Conservation (phyloP, 2,888 invertebrate species). For the Galerucella nymphaeae region DNA sequence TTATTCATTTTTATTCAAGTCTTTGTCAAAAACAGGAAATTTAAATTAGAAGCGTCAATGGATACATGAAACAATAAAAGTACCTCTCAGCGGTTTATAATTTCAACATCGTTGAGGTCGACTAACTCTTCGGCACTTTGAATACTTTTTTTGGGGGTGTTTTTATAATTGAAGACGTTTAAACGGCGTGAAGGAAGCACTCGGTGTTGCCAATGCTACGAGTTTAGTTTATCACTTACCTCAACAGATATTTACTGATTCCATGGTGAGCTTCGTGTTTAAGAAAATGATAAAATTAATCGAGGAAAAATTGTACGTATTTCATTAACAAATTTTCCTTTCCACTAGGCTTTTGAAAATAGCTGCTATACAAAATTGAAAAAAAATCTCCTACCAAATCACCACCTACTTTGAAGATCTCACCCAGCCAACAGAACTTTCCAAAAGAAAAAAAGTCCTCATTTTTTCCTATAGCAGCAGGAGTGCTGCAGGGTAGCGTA, state of each 20-base stretch:
- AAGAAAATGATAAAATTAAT: no score
- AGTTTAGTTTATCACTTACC: not conserved
- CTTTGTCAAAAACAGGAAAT: constrained; percentile 7
- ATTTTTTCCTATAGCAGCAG: no score
- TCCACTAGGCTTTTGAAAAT: no score
- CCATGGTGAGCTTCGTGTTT: no score
- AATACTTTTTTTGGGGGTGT: constrained; percentile 20
- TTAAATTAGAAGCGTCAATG: constrained; percentile 17
- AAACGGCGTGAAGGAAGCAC: constrained; percentile 1
- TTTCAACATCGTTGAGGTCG: constrained; percentile 26
- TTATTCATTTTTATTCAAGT: not conserved
- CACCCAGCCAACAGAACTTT: no score
- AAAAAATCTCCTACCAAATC: no score
- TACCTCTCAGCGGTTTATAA: constrained; percentile 26
- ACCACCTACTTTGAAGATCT: no score
- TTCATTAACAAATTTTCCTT: no score
- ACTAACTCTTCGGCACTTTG: constrained; percentile 26
- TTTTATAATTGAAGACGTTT: constrained; percentile 23
- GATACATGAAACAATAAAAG: constrained; percentile 28
- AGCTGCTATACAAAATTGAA: no score
- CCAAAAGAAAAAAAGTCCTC: no score
- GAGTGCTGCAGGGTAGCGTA: no score
- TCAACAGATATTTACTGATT: not conserved
- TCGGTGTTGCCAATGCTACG: not conserved
- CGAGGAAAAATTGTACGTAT: no score